A percentile compares a stretch with the other conserved stretches of the same genome.
Evolutionary conservation across 2,888 invertebrate species (phyloP).

Genomic region (Sarcophaga variegata): DNA sequence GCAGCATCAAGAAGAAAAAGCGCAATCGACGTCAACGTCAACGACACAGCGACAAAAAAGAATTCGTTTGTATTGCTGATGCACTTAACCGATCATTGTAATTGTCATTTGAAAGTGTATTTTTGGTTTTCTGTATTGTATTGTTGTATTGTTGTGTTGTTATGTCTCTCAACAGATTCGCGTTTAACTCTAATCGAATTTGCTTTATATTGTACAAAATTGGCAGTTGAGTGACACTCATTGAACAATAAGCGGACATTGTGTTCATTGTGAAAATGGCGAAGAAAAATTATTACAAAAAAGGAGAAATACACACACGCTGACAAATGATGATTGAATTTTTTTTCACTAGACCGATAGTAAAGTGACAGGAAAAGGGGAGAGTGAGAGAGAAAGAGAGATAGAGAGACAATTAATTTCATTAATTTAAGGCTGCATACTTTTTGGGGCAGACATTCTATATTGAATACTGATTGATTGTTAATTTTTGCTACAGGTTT

Average conservation of each 20-base stretch:
- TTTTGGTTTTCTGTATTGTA: not conserved
- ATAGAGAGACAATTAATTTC: no score
- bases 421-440: no score
- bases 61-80: constrained; percentile 34
- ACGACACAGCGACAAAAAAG: not conserved
- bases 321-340: no score
- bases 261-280: constrained; percentile 8
- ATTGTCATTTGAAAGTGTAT: constrained; percentile 60
- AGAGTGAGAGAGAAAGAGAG: no score
- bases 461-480: no score
- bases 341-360: no score
- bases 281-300: constrained; percentile 26
- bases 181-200: constrained; percentile 65
- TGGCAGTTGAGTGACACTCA: constrained; percentile 66
- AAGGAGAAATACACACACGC: not conserved
- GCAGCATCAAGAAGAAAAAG: not conserved
- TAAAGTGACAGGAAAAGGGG: no score
- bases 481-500: no score
- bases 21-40: not conserved
- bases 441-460: no score
- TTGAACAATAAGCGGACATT: constrained; percentile 26
- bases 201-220: constrained; percentile 55
- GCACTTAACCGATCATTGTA: constrained; percentile 59
- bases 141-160: not conserved
- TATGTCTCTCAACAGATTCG: constrained; percentile 58